Base-by-base conservation (phyloP, 1,140 invertebrate genomes). In the Drosophila cardini region DNA sequence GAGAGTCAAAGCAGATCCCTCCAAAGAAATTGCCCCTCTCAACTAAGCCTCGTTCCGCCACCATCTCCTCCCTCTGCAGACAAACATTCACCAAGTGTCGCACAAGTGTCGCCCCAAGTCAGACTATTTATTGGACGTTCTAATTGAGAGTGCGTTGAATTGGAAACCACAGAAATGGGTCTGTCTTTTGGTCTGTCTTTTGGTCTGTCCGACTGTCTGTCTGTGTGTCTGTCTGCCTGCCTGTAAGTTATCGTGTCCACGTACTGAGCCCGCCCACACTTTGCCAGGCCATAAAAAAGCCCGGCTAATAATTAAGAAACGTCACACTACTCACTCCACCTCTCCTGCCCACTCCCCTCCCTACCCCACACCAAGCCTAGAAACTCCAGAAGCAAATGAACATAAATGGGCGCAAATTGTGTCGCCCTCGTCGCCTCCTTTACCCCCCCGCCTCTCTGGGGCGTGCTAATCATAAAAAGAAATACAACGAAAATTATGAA, bases 141-240 rank as follows among this genome's bases (percentile, higher is more conserved):
- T 87, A 87, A 87, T 87, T 87, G 83, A 57, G 83, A 83, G 84
- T 89, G 84, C 83, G 84, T 87, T 87, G 79, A 89, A 87, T 87
- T 87, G 84, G 83, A 87, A 87, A 87, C 83, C 83, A 70, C 83
- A 87, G 83, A 89, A 89, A 89, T 87, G 70, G 72, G 60, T 73
- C 68, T 84, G 60, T 72, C 70, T 76, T 53, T 64, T 58, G 36
- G 26, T 46, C 43, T 71, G 58, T 42, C 67, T 76, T 55, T 70
- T 21, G 21, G 6, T 65, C n/a, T 57, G 43, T 8, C 53, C 32
- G 42, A 15, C 21, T 40, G 13, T 56, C 36, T 60, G 43, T 36
- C 53, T 75, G 53, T 74, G 72, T 80, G 78, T 72, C 64, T 81
- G 75, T 68, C 57, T 58, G 64, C 40, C 34, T 69, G 80, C 63